Evolutionary conservation across 2,888 invertebrate species (phyloP).

Genomic region (Gandaritis pyraliata): DNA sequence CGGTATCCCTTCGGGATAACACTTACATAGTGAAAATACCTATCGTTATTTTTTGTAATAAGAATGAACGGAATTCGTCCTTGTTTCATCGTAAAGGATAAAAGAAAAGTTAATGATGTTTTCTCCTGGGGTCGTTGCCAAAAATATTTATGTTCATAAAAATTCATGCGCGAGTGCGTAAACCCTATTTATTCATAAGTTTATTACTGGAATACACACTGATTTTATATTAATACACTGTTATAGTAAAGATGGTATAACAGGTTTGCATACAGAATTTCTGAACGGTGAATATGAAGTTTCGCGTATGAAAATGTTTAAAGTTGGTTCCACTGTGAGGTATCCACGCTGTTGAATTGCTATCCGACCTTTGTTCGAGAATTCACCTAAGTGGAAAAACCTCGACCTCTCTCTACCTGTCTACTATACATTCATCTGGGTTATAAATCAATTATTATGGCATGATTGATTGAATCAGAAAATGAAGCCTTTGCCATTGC

Average conservation of each 20-base stretch:
- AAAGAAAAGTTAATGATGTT: constrained; percentile 46
- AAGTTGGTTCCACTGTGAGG: not conserved
- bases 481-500: not conserved
- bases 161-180: constrained; percentile 43
- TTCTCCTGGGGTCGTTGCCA: constrained; percentile 39
- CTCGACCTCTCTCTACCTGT: constrained; percentile 6
- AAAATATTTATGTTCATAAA: constrained; percentile 49
- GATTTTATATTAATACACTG: constrained; percentile 24
- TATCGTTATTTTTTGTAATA: constrained; percentile 9
- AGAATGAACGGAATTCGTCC: constrained; percentile 39
- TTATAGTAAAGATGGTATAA: constrained; percentile 3
- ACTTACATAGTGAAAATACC: constrained; percentile 35
- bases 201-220: constrained; percentile 37
- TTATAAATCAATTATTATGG: constrained; percentile 11
- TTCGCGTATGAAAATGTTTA: constrained; percentile 3
- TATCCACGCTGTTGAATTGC: constrained; percentile 5
- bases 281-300: not conserved
- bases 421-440: constrained; percentile 11
- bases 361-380: constrained; percentile 7
- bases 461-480: constrained; percentile 20
- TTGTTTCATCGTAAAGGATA: constrained; percentile 46
- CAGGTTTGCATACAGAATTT: constrained; percentile 7
- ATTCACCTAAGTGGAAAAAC: constrained; percentile 15
- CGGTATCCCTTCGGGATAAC: constrained; percentile 6
- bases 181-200: constrained; percentile 40